Percentiles rank a stretch among this genome's conserved stretches.
Evolutionary conservation across 2,113 vertebrate species (phyloP).

Genomic region (Formicarius rufipectus): DNA sequence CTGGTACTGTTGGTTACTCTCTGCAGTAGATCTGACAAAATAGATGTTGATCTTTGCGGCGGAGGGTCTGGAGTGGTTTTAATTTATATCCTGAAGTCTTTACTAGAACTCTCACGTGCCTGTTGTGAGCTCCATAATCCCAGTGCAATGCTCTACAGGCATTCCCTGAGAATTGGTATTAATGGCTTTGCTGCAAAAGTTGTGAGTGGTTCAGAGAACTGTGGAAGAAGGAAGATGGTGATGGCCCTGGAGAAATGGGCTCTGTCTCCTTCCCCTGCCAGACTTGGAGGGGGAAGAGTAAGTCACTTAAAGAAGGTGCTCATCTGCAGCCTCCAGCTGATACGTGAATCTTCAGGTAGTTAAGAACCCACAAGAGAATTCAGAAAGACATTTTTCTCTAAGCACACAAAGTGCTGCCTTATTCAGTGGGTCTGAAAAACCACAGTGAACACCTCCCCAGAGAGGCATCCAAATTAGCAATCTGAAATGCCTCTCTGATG

Average conservation of each 20-base stretch:
- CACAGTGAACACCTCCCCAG: fast-evolving
- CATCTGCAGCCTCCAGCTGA: background rate
- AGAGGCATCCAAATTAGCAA: background rate
- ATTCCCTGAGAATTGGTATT: background rate
- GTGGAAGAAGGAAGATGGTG: background rate
- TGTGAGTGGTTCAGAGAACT: background rate
- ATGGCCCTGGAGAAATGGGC: background rate
- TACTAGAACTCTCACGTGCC: background rate
- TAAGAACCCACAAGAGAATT: background rate
- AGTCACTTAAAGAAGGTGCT: background rate
- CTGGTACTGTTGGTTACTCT: background rate
- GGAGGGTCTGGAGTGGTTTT: background rate
- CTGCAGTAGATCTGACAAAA: background rate
- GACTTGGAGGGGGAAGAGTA: fast-evolving
- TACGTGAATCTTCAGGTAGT: background rate
- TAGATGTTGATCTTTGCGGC: background rate
- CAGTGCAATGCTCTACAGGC: background rate
- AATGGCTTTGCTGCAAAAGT: background rate
- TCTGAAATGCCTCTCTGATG: background rate
- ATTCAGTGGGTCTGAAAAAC: background rate
- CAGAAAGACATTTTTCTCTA: background rate
- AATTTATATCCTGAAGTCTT: background rate
- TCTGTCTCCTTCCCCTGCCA: background rate
- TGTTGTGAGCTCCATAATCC: background rate
- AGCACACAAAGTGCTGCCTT: background rate